These are phyloP conservation scores for Euura saliciscinereae DNA, from an alignment of 1,140 invertebrate species.

Conservation along the genomic window DNA sequence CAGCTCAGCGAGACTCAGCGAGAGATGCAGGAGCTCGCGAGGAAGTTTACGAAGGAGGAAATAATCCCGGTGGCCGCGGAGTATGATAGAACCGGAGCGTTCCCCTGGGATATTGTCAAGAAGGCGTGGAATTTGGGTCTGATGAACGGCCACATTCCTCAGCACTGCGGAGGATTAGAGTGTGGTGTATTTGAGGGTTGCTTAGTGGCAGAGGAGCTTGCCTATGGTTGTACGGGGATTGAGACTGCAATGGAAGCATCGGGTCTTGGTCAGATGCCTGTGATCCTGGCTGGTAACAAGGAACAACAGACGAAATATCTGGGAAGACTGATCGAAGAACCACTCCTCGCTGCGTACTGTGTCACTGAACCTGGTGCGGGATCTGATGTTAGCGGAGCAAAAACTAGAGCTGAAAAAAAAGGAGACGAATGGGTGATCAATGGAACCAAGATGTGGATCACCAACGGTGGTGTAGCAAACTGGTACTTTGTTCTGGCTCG, in stretches of 20 bases:
- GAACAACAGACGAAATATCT: constrained; percentile 94
- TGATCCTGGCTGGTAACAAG: constrained; percentile 83
- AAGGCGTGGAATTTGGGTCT: constrained; percentile 91
- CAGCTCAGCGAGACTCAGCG: constrained; percentile 76
- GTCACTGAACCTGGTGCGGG: constrained; percentile 94
- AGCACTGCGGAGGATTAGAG: constrained; percentile 77
- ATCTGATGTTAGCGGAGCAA: constrained; percentile 89
- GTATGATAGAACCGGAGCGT: constrained; percentile 90
- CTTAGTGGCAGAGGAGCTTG: constrained; percentile 87
- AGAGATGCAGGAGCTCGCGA: constrained; percentile 85
- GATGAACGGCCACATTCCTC: constrained; percentile 86
- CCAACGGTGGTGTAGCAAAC: constrained; percentile 94
- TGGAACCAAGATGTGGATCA: constrained; percentile 99
- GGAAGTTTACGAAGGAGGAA: constrained; percentile 92
- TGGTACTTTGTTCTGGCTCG: constrained; percentile 98
- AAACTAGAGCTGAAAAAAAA: constrained; percentile 92
- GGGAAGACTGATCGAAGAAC: constrained; percentile 84
- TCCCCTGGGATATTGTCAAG: constrained; percentile 94
- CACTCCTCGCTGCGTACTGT: constrained; percentile 89
- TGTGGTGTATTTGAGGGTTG: constrained; percentile 83
- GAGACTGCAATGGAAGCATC: constrained; percentile 90
- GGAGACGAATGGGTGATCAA: constrained; percentile 94
- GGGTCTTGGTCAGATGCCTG: constrained; percentile 87
- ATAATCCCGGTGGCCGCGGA: constrained; percentile 90
- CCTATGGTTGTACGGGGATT: constrained; percentile 94